Evolutionary conservation across 30 jellyfish, hydroid and myxozoan genomes (phyloP), one percentile per base, ranked within the genome.

Genomic region (Aurelia sp.): DNA sequence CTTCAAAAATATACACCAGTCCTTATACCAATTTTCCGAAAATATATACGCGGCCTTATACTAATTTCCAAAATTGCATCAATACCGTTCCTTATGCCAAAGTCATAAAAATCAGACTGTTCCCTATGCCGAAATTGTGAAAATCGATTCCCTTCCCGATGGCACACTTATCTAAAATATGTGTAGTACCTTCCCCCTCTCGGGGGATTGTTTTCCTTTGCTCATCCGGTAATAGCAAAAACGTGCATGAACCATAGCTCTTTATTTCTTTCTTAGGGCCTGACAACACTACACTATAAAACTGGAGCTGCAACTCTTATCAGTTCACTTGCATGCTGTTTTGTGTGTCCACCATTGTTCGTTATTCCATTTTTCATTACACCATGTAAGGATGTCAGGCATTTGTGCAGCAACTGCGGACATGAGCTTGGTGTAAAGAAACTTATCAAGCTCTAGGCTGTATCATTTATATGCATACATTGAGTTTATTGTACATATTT

Each of bases 311-410:
- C 69, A 23, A 81, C 91, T 59, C n/a, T 66, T 21, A 40, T 81
- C 13, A 57, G 84, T 7, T 58, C 91, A 11, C 23, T 81, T 9
- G 77, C 63, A 13, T 81, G 91, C 84, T 81, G 91, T 50, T 15
- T 81, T 55, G 58, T 81, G 30, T 81, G 79, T 52, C 91, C 84
- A 22, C 91, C 82, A 33, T 30, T 53, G 17, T 55, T 67, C 67
- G 33, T 11, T 55, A 55, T 67, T 50, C 91, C 91, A n/a, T 67
- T 81, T 67, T 37, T 81, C 9, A 21, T 68, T 3, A 67, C 72
- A 51, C 84, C 91, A 15, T 73, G 79, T 65, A 67, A 81, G 31
- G 91, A 81, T 69, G 91, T 81, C 59, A 48, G 71, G 23, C 91
- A 81, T 48, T 51, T 76, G 20, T 81, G 91, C 77, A 20, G 60